Evolutionary conservation across 1,140 invertebrate genomes (phyloP).

Genomic region (fruit fly (Drosophila melanogaster)): DNA sequence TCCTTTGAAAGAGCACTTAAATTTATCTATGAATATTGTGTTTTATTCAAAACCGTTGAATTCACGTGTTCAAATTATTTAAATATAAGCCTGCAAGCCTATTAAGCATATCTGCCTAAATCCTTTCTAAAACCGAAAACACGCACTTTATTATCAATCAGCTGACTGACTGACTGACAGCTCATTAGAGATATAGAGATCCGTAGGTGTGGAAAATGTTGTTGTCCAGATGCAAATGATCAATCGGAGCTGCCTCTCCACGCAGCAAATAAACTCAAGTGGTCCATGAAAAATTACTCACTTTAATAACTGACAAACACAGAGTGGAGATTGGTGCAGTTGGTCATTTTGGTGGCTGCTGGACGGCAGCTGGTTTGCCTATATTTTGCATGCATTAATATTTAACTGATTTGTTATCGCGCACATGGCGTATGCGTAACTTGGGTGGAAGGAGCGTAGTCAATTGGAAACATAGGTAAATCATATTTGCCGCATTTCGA

Average conservation of each 20-base stretch:
- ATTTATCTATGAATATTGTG: too few species aligned
- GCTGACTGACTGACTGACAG: conserved; percentile 68
- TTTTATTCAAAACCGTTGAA: too few species aligned
- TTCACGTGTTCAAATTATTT: too few species aligned
- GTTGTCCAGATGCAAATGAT: conserved; percentile 54
- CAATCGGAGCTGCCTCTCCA: conserved; percentile 36
- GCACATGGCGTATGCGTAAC: conserved; percentile 68
- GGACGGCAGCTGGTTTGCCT: conserved; percentile 40
- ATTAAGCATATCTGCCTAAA: conserved; percentile 22
- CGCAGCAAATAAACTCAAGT: conserved; percentile 36
- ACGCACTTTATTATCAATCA: conserved; percentile 75
- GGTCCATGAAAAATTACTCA: conserved; percentile 65
- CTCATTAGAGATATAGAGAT: conserved; percentile 49
- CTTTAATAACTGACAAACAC: conserved; percentile 74
- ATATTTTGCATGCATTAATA: conserved; percentile 64
- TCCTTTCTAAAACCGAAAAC: conserved; percentile 67
- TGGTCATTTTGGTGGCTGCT: conserved; percentile 14
- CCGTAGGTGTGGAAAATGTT: conserved; percentile 72
- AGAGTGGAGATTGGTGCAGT: conserved; percentile 43
- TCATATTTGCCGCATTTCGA: conserved; percentile 55
- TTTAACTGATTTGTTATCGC: conserved; percentile 75
- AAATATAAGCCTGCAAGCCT: neutral
- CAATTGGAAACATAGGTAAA: conserved; percentile 67
- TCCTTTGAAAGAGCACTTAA: neutral
- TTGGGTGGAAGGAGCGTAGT: conserved; percentile 48